Evolutionary conservation across 2,797 vertebrate genomes (phyloP).

Genomic region (Macropodus opercularis): DNA sequence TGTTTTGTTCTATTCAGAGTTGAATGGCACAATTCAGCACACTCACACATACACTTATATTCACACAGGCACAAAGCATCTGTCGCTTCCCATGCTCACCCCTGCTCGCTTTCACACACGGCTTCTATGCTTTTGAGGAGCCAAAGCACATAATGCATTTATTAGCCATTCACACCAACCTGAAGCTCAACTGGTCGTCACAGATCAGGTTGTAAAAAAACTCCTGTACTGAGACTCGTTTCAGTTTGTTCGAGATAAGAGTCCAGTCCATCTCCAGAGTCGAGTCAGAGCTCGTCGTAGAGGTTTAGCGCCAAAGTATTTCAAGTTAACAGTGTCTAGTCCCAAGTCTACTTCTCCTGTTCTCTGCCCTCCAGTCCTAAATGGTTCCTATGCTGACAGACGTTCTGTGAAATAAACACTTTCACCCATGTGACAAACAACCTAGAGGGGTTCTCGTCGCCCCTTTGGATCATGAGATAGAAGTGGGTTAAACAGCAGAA

Average conservation of each 20-base stretch:
- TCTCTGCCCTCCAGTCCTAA: too few relatives aligned
- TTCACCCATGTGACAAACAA: conserved; percentile 33
- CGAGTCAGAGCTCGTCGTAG: too few relatives aligned
- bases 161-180: background rate
- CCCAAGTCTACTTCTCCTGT: too few relatives aligned
- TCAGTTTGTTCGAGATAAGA: too few relatives aligned
- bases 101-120: conserved; percentile 2
- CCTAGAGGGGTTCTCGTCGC: conserved; percentile 38
- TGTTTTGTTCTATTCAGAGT: conserved; percentile 30
- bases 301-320: too few relatives aligned
- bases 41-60: conserved; percentile 23
- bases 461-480: conserved; percentile 38
- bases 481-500: conserved; percentile 49
- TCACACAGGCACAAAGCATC: conserved; percentile 48
- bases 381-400: conserved; percentile 39
- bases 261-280: too few relatives aligned
- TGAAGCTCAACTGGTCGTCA: background rate
- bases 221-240: too few relatives aligned
- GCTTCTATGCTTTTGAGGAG: conserved; percentile 1
- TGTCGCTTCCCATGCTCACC: conserved; percentile 48
- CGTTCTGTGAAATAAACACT: conserved; percentile 4
- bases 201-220: background rate
- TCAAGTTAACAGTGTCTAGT: too few relatives aligned
- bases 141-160: background rate
- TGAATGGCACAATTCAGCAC: conserved; percentile 13